Percentiles rank a stretch among this genome's conserved stretches.
Conservation (phyloP, 2,113 vertebrate genomes). For the Antechinus stuartii region DNA sequence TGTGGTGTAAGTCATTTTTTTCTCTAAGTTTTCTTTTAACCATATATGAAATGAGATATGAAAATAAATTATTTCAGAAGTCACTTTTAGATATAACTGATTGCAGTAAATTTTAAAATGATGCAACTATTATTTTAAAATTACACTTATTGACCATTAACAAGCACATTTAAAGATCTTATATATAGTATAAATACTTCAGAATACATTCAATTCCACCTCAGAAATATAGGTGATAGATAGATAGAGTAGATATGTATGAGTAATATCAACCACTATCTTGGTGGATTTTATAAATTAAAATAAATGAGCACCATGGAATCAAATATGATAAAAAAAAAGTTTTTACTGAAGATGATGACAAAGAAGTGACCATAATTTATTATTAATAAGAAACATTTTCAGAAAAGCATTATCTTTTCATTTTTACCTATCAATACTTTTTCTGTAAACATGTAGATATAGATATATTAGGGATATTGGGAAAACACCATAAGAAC, state of each 20-base stretch:
- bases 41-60: not conserved
- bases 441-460: too few relatives aligned
- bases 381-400: not conserved
- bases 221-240: too few relatives aligned
- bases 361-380: not conserved
- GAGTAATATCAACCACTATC: not conserved
- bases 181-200: not conserved
- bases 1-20: not conserved
- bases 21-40: not conserved
- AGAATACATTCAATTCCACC: not conserved
- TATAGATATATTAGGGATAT: not conserved
- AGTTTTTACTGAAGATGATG: not conserved
- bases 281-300: not conserved
- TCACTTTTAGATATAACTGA: not conserved
- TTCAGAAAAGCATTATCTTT: not conserved
- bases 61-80: not conserved
- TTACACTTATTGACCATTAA: not conserved
- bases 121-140: not conserved
- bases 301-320: not conserved
- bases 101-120: not conserved
- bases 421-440: not conserved
- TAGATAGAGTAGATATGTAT: not conserved
- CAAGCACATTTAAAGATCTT: not conserved
- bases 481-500: not conserved
- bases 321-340: not conserved